phyloP scores from a whole-genome alignment of 2,113 vertebrate species.

The Microtus oregoni region DNA sequence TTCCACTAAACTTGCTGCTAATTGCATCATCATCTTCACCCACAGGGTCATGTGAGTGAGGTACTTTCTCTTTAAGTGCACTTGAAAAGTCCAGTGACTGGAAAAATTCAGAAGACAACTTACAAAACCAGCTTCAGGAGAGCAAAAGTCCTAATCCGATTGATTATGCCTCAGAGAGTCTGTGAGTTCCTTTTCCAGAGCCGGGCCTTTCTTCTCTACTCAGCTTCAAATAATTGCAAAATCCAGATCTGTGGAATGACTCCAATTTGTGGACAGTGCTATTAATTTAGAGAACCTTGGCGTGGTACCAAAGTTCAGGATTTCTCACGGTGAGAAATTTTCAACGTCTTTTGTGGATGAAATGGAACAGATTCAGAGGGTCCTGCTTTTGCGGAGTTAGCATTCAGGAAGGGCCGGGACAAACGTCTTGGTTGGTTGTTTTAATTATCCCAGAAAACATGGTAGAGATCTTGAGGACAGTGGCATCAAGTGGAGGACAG shows the following conservation, averaged over 20 bases:
- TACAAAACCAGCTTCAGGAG: conserved; percentile 62
- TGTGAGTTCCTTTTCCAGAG: conserved; percentile 70
- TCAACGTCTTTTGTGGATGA: conserved; percentile 66
- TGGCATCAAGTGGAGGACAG: not conserved
- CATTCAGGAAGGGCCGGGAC: not conserved
- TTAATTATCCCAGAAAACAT: not conserved
- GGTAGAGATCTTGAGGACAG: not conserved
- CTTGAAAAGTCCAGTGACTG: conserved; percentile 53
- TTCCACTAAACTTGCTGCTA: conserved; percentile 44
- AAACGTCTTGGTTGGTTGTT: conserved; percentile 23
- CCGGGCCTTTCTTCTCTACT: conserved; percentile 63
- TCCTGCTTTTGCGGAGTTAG: conserved; percentile 14
- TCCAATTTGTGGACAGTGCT: conserved; percentile 71
- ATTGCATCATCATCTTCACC: conserved; percentile 54
- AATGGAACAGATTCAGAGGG: conserved; percentile 49
- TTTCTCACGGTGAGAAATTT: conserved; percentile 77
- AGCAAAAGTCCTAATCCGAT: conserved; percentile 71
- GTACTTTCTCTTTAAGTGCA: conserved; percentile 10
- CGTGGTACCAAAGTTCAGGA: conserved; percentile 66
- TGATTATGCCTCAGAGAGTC: conserved; percentile 79
- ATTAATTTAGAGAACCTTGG: conserved; percentile 74
- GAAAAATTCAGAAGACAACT: conserved; percentile 66
- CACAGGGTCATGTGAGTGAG: not conserved
- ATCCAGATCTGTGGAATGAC: conserved; percentile 62
- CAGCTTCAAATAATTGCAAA: conserved; percentile 71